phyloP scores from a whole-genome alignment of 2,888 invertebrate genomes.

The Ectemnius continuus region DNA sequence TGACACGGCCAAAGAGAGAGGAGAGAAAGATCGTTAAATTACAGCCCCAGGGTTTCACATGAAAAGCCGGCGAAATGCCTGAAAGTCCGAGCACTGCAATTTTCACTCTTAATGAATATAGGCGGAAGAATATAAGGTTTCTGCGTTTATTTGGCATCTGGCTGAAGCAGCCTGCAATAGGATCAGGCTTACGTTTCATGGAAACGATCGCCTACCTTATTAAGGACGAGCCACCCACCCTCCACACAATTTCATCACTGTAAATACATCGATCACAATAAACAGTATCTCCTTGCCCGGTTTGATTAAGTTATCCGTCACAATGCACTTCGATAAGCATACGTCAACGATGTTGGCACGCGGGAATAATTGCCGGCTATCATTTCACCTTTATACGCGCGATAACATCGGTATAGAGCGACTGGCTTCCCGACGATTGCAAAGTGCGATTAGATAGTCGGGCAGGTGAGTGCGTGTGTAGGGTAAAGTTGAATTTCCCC shows the following conservation, averaged over 20 bases:
- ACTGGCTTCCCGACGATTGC: slow-evolving; percentile 29
- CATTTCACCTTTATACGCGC: neutral
- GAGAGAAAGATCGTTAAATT: slow-evolving; percentile 5
- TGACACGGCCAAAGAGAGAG: too few relatives aligned
- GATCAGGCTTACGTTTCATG: neutral
- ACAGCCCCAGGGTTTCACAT: slow-evolving; percentile 1
- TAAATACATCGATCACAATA: too few relatives aligned
- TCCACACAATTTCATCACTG: neutral
- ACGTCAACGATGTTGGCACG: slow-evolving; percentile 1
- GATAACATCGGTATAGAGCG: slow-evolving; percentile 21
- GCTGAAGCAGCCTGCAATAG: too few relatives aligned
- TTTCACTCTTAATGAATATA: neutral
- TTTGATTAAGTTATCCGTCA: slow-evolving; percentile 2
- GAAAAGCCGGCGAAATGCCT: slow-evolving; percentile 2
- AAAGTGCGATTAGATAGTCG: slow-evolving; percentile 40
- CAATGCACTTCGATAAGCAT: neutral
- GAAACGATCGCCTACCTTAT: neutral
- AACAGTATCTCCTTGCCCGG: neutral
- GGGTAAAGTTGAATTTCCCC: slow-evolving; percentile 28
- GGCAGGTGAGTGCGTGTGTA: slow-evolving; percentile 15
- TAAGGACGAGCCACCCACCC: neutral
- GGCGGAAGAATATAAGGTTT: neutral
- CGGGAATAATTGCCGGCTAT: slow-evolving; percentile 2
- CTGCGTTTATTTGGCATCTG: too few relatives aligned
- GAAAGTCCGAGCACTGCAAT: neutral